Base-by-base conservation (phyloP, 2,888 invertebrate species). In the Apoderus coryli region DNA sequence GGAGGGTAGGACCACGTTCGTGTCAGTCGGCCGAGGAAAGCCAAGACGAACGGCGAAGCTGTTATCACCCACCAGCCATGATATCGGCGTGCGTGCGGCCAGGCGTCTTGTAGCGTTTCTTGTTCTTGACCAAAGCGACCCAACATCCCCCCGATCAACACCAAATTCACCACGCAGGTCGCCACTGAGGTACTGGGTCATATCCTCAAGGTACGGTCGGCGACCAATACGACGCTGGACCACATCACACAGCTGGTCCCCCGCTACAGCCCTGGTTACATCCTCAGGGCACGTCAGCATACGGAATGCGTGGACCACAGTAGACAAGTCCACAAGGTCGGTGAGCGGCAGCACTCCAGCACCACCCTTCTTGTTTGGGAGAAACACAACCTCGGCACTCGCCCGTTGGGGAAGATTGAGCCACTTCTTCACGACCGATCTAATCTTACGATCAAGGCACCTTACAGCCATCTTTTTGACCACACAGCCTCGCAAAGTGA, bases 351-450 rank as follows among this genome's bases (percentile, higher is more conserved):
- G 34, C 1, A 50, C 23, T 0, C 49, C 50, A 7, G 44, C 44
- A 0, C 51, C 51, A 1, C 51, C 50, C 30, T 38, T 30, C 19
- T 27, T 23, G 3, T 25, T 16, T 0, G 41, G 41, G 3, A 49
- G 26, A 34, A 35, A 45, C 3, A 52, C 37, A 0, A 46, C 6
- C 25, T 52, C 49, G 10, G 44, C 34, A 23, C 44, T 47, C 4
- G 48, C 47, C 2, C 50, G 16, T 28, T 45, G 45, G 2, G 51
- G 49, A 4, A 53, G 42, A 31, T 45, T 29, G 24, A 53, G 27
- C 51, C 50, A 52, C 1, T n/a, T 6, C 14, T 51, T 50, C 0
- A 33, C 32, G 2, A 29, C 5, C 14, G 16, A 36, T 23, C 44
- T 48, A 9, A 50, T 27, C 0, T 16, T 13, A 4, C 32, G 38